Percentiles rank a stretch among this genome's conserved stretches.
These are phyloP conservation scores for Grammomys dolichurus DNA, from an alignment of 2,113 vertebrate species.

Conservation along the genomic window DNA sequence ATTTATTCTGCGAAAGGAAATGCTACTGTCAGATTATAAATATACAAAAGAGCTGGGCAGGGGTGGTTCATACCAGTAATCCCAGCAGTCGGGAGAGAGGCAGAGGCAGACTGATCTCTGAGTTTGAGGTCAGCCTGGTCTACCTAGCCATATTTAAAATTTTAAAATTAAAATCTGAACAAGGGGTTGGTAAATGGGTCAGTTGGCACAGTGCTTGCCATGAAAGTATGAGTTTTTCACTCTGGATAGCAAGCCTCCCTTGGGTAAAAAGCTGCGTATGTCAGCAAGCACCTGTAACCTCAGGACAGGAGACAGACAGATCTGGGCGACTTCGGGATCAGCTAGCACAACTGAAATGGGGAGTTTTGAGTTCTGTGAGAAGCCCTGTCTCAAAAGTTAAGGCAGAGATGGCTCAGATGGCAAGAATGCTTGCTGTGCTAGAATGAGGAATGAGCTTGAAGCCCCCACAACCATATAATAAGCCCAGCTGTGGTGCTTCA, in stretches of 20 bases:
- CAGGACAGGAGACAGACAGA: too few species aligned
- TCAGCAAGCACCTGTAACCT: background rate
- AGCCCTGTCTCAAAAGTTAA: background rate
- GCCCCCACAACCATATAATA: background rate
- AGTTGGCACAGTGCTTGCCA: background rate
- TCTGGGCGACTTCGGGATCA: background rate
- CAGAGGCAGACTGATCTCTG: background rate
- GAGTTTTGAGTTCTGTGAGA: background rate
- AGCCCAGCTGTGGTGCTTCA: too few species aligned
- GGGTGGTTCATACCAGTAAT: background rate
- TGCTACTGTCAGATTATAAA: slow-evolving; percentile 52
- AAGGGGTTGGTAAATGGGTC: background rate
- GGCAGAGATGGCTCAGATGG: background rate
- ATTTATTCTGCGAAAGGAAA: slow-evolving; percentile 46
- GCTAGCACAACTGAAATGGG: too few species aligned
- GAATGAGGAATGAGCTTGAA: background rate
- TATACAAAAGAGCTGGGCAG: slow-evolving; percentile 2
- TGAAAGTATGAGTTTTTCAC: background rate
- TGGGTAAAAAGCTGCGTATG: too few species aligned
- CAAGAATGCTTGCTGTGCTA: too few species aligned
- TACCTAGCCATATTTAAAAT: background rate
- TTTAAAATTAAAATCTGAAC: background rate
- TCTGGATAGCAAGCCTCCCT: background rate
- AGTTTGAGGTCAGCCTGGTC: background rate
- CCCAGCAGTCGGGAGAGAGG: background rate